Evolutionary conservation across 2,888 invertebrate species (phyloP).

Genomic region (Drosophila pseudotakahashii): DNA sequence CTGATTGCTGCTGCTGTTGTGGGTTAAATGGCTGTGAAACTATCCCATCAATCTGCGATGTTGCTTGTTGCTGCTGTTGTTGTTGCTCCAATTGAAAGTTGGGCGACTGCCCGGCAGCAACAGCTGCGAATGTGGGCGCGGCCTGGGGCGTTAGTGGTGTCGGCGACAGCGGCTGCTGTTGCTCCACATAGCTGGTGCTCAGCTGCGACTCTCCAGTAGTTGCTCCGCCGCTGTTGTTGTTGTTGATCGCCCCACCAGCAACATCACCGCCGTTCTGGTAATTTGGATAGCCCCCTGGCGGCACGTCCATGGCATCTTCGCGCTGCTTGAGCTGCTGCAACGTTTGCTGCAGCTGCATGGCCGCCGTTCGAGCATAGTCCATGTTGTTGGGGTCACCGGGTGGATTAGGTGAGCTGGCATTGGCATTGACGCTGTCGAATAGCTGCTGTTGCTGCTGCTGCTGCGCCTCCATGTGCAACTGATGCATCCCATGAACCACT

Average conservation of each 20-base stretch:
- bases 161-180: constrained; percentile 67
- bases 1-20: constrained; percentile 36
- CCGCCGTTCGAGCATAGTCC: constrained; percentile 81
- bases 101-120: constrained; percentile 53
- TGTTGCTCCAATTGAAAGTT: constrained; percentile 66
- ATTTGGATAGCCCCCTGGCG: constrained; percentile 30
- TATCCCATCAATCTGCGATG: constrained; percentile 81
- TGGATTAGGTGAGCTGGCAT: constrained; percentile 59
- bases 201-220: constrained; percentile 44
- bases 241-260: constrained; percentile 34
- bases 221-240: constrained; percentile 27
- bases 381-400: constrained; percentile 84
- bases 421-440: constrained; percentile 84
- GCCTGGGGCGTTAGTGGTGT: constrained; percentile 62
- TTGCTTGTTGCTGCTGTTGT: constrained; percentile 70
- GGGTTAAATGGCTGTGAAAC: constrained; percentile 28
- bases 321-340: constrained; percentile 82
- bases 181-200: constrained; percentile 45
- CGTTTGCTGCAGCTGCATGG: constrained; percentile 79
- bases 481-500: constrained; percentile 80
- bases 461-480: constrained; percentile 63
- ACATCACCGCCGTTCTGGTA: constrained; percentile 41
- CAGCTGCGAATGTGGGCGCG: constrained; percentile 73
- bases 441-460: constrained; percentile 82
- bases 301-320: constrained; percentile 77